Evolutionary conservation across 2,797 vertebrate genomes (phyloP).

Genomic region (Myotis planiceps): DNA sequence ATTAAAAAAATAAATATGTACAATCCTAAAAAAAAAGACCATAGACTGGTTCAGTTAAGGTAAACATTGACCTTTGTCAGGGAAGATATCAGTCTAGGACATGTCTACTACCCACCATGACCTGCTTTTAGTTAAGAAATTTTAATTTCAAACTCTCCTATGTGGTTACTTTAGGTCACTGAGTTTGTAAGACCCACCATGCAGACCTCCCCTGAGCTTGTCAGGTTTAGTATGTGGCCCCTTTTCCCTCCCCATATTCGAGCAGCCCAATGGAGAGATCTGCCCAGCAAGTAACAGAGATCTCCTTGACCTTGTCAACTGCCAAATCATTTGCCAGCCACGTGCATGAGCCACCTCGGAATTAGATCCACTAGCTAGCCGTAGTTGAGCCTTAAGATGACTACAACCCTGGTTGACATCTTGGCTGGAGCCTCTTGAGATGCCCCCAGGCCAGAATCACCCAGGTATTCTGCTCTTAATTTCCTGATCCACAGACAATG

Average conservation of each 20-base stretch:
- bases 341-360: background rate
- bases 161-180: background rate
- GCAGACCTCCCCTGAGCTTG: background rate
- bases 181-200: background rate
- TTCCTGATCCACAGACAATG: background rate
- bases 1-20: too few relatives aligned
- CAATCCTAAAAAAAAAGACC: background rate
- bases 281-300: background rate
- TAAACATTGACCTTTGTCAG: background rate
- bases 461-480: background rate
- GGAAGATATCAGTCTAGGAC: background rate
- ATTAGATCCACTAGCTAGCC: background rate
- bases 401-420: background rate
- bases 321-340: background rate
- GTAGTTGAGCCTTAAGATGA: background rate
- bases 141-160: background rate
- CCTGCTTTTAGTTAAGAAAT: background rate
- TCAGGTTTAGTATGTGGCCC: background rate
- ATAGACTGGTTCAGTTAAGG: background rate
- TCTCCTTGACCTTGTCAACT: background rate
- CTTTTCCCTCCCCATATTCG: background rate
- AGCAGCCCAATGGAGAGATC: background rate
- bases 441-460: background rate
- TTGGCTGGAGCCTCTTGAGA: background rate
- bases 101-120: background rate